Base-by-base conservation (phyloP, 2,888 invertebrate species). In the Pollenia angustigena region DNA sequence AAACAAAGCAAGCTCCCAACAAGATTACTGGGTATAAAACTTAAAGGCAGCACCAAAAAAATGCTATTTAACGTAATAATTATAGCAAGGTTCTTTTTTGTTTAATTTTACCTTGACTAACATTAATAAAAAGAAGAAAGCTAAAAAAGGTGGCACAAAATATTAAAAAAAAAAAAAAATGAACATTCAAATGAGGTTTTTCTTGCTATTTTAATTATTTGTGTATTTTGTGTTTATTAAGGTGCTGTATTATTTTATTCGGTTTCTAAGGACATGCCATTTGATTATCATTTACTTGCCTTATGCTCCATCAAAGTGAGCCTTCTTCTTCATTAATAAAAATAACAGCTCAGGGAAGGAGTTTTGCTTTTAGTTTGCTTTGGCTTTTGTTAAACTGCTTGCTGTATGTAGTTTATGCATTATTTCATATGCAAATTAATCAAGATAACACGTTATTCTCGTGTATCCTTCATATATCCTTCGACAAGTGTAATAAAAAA, bases 391-490 rank as follows among this genome's bases (percentile, higher is more conserved):
- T 32, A 32, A 0, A 32, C 6, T 60, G 52, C 62, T 60, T 82
- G 44, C n/a, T 42, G 62, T 68, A 64, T 62, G 48, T 66, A 32
- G 32, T 32, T 16, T 62, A 64, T 85, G 85, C 81, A 86, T 86
- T 86, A 90, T 91, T 91, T 92, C 90, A 89, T 91, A 92, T 91
- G 92, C 90, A 91, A 92, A 91, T 92, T 92, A 91, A 91, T 89
- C 89, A 88, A 89, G 91, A 90, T 91, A 91, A 90, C 89, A 87
- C 68, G 79, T 80, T 69, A 79, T 82, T 75, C 74, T 64, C 14
- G 56, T 82, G 62, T 79, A 86, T 58, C 83, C 83, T 83, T 83
- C 71, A 58, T 56, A 75, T 68, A 81, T 76, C 82, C 82, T 82
- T 76, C 69, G 82, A 76, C 69, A 82, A 76, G 62, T 76, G n/a